A percentile compares a stretch with the other conserved stretches of the same genome.
These are phyloP conservation scores for Melikaiella ostensackeni DNA, from an alignment of 2,888 invertebrate species.

Conservation along the genomic window DNA sequence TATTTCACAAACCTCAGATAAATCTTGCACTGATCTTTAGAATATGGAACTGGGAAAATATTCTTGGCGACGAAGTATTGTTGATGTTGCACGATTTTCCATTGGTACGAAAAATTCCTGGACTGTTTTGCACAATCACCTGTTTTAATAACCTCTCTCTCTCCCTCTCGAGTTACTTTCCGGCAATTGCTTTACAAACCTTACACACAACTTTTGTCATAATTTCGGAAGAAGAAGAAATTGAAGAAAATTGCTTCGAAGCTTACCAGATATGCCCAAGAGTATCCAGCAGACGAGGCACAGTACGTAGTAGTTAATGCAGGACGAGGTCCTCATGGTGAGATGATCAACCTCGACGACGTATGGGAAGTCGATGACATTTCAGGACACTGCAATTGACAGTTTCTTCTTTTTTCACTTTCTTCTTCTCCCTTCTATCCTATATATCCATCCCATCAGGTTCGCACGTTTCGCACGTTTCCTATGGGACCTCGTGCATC, in stretches of 20 bases:
- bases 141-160: too few relatives aligned
- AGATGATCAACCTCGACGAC: slow-evolving; percentile 62
- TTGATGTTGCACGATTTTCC: neutral
- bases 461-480: neutral
- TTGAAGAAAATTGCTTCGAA: neutral
- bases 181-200: too few relatives aligned
- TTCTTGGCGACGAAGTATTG: neutral
- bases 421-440: slow-evolving; percentile 50
- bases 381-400: slow-evolving; percentile 58
- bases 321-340: slow-evolving; percentile 75
- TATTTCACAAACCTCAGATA: too few relatives aligned
- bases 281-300: slow-evolving; percentile 76
- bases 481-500: slow-evolving; percentile 34
- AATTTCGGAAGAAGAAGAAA: neutral
- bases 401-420: slow-evolving; percentile 48
- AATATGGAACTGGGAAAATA: neutral
- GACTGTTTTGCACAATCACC: too few relatives aligned
- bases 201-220: too few relatives aligned
- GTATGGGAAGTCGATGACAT: slow-evolving; percentile 63
- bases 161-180: too few relatives aligned
- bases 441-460: slow-evolving; percentile 40
- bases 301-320: slow-evolving; percentile 76
- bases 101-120: too few relatives aligned
- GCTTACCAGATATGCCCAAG: slow-evolving; percentile 76
- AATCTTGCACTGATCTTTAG: too few relatives aligned